These are phyloP conservation scores for Stratiomys singularior DNA, from an alignment of 2,888 invertebrate genomes.

Conservation along the genomic window DNA sequence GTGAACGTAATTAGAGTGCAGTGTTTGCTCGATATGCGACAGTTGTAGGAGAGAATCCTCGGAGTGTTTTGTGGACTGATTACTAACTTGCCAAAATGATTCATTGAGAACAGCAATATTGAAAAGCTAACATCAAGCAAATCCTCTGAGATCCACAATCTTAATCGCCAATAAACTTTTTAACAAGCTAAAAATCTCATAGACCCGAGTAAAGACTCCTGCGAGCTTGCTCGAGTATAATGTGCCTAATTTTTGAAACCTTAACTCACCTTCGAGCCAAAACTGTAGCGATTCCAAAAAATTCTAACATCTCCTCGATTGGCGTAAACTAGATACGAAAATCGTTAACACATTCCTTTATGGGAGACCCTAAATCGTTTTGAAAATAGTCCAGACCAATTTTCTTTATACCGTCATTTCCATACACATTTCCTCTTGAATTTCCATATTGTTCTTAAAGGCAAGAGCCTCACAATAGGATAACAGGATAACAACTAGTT, in stretches of 20 bases:
- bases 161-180: too few relatives aligned
- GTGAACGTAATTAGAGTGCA: neutral
- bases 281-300: too few relatives aligned
- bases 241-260: too few relatives aligned
- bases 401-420: neutral
- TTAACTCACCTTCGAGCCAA: too few relatives aligned
- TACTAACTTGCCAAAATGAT: too few relatives aligned
- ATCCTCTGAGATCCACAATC: too few relatives aligned
- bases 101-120: too few relatives aligned
- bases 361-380: conserved; percentile 11
- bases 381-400: conserved; percentile 42
- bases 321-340: neutral
- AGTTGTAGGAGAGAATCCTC: neutral
- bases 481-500: conserved; percentile 31
- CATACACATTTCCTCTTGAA: conserved; percentile 26
- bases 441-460: conserved; percentile 41
- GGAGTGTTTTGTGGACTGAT: too few relatives aligned
- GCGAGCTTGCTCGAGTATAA: too few relatives aligned
- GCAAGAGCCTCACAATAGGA: neutral
- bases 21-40: neutral
- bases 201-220: too few relatives aligned
- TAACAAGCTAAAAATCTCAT: too few relatives aligned
- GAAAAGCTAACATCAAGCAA: too few relatives aligned
- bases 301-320: neutral
- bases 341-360: conserved; percentile 31